Percentiles rank a stretch among this genome's conserved stretches.
phyloP scores from a whole-genome alignment of 2,113 vertebrate species.

The Sylvietta virens region DNA sequence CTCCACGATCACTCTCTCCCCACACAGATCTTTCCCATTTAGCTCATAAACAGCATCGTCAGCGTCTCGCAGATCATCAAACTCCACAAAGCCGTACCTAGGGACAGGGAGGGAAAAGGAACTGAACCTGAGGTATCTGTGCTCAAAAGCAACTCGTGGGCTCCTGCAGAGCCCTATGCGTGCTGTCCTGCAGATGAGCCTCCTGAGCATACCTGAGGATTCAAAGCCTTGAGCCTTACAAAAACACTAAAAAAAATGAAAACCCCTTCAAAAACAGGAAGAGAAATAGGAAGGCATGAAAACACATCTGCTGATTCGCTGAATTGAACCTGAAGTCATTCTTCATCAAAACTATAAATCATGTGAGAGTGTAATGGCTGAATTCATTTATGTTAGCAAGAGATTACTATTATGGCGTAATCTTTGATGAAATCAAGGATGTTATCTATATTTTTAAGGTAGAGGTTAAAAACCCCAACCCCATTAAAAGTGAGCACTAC shows the following conservation, averaged over 20 bases:
- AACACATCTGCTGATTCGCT: fast-evolving
- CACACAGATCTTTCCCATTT: slow-evolving; percentile 95
- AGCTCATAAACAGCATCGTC: slow-evolving; percentile 96
- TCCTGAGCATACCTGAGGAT: not conserved
- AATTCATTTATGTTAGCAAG: not conserved
- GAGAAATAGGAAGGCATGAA: not conserved
- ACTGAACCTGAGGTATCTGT: fast-evolving
- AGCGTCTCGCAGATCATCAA: slow-evolving; percentile 93
- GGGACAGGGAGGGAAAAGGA: not conserved
- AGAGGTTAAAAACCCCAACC: not conserved
- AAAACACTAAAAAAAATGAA: fast-evolving
- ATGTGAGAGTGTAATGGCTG: not conserved
- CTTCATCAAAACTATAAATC: not conserved
- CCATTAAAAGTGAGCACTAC: not conserved
- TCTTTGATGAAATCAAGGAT: not conserved
- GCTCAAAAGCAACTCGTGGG: not conserved
- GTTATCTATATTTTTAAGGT: not conserved
- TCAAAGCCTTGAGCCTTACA: not conserved
- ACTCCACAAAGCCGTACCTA: slow-evolving; percentile 97
- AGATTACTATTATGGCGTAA: not conserved
- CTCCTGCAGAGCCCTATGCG: fast-evolving
- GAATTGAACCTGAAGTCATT: not conserved
- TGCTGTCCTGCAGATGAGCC: not conserved
- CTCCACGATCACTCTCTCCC: slow-evolving; percentile 86
- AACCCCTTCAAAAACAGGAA: not conserved